Percentiles rank a stretch among this genome's conserved stretches.
These are phyloP conservation scores for Brachystomella parvula DNA, from an alignment of 1,140 invertebrate genomes.

Conservation along the genomic window DNA sequence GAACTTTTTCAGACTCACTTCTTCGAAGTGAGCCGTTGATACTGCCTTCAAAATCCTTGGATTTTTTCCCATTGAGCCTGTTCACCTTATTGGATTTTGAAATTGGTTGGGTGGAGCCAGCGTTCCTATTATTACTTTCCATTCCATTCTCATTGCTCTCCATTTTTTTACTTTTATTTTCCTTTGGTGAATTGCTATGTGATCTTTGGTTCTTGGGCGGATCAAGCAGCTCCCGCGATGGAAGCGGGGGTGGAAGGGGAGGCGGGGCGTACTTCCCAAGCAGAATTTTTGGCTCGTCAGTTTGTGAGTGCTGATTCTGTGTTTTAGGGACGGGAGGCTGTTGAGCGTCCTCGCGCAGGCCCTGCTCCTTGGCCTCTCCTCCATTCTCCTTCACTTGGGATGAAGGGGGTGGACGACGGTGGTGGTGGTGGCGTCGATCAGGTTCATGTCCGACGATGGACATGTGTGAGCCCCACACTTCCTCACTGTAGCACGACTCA, in stretches of 20 bases:
- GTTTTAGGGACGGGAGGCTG: neutral
- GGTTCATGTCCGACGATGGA: constrained; percentile 19
- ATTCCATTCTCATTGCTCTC: neutral
- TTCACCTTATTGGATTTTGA: too few species aligned
- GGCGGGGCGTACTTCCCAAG: constrained; percentile 43
- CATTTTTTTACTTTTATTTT: neutral
- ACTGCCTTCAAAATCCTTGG: too few species aligned
- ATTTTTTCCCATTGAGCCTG: too few species aligned
- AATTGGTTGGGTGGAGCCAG: too few species aligned
- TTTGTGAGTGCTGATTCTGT: constrained; percentile 1
- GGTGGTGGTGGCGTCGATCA: neutral
- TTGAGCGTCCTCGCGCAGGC: neutral
- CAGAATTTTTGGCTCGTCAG: constrained; percentile 36
- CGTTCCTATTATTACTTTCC: neutral
- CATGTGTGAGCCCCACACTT: constrained; percentile 34
- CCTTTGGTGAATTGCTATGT: neutral
- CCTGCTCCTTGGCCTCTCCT: constrained; percentile 6
- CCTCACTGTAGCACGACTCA: constrained; percentile 12
- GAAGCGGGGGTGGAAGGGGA: constrained; percentile 44
- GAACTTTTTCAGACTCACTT: constrained; percentile 17
- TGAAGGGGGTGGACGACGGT: neutral
- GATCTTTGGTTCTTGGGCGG: neutral
- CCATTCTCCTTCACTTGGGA: neutral
- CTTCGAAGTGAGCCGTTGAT: neutral
- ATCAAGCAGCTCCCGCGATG: constrained; percentile 37